Conservation (phyloP, 2,797 vertebrate genomes). For the Galaxias olidus region DNA sequence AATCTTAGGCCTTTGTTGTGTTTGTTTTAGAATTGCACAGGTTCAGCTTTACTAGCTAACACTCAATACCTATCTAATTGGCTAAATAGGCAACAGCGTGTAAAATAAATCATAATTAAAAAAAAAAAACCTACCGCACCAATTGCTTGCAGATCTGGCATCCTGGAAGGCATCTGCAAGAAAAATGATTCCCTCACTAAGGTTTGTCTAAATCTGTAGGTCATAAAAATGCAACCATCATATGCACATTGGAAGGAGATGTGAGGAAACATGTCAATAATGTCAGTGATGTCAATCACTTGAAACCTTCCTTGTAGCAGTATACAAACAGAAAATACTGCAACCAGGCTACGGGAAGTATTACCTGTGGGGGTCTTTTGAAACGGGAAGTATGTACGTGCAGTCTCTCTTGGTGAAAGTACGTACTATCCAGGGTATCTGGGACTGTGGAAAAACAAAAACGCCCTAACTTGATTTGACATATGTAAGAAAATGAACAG, state of each 20-base stretch:
- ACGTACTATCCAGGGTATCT: constrained; percentile 99
- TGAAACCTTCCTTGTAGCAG: no score
- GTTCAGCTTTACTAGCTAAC: no score
- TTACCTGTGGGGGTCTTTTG: constrained; percentile 99
- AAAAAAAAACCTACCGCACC: constrained; percentile 83
- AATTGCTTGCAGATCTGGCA: constrained; percentile 99
- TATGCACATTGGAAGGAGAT: no score
- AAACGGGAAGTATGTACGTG: constrained; percentile 98
- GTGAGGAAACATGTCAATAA: no score
- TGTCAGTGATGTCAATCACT: no score
- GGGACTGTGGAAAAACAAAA: constrained; percentile 80
- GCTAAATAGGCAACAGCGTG: not conserved
- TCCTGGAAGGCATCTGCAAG: constrained; percentile 97
- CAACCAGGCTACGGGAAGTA: constrained; percentile 30
- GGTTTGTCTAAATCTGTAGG: no score
- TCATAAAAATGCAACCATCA: no score
- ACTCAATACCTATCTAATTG: no score
- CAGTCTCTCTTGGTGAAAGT: constrained; percentile 99
- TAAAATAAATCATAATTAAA: not conserved
- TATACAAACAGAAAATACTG: not conserved
- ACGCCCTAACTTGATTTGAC: no score
- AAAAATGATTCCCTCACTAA: constrained; percentile 30
- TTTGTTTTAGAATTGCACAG: no score
- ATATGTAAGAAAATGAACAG: no score
- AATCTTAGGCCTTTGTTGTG: no score